Evolutionary conservation across 2,888 invertebrate genomes (phyloP).

Genomic region (Tenthredo scrophulariae): DNA sequence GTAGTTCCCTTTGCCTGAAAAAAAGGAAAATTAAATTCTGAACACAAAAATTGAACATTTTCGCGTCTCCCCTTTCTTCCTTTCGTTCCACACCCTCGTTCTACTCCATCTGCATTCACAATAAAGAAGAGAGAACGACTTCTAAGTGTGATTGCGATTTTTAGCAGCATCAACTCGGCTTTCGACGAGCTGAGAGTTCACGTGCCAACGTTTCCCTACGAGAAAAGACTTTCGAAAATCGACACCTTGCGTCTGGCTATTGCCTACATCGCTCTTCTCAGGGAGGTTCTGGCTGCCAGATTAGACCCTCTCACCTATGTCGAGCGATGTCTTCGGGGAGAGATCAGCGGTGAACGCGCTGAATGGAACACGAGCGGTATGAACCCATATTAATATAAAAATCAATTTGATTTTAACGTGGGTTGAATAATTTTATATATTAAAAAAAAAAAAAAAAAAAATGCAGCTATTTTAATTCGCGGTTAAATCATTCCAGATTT

Average conservation of each 20-base stretch:
- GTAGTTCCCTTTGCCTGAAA: neutral
- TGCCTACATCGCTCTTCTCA: constrained; percentile 96
- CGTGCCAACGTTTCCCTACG: constrained; percentile 99
- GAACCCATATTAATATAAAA: constrained; percentile 56
- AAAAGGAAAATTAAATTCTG: neutral
- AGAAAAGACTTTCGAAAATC: constrained; percentile 98
- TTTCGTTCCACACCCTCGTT: neutral
- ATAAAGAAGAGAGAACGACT: constrained; percentile 23
- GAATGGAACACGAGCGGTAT: constrained; percentile 98
- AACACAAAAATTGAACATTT: neutral
- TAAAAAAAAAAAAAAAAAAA: no score
- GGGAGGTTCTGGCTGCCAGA: constrained; percentile 93
- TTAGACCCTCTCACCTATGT: constrained; percentile 96
- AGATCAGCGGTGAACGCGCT: constrained; percentile 92
- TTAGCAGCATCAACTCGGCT: constrained; percentile 99
- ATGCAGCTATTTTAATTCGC: constrained; percentile 35
- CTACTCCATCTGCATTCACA: neutral
- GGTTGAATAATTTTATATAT: constrained; percentile 49
- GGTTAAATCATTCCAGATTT: constrained; percentile 85
- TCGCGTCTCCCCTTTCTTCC: neutral
- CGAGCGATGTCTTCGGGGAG: constrained; percentile 93
- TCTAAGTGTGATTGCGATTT: constrained; percentile 77
- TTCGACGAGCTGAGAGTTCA: constrained; percentile 98
- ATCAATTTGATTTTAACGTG: neutral
- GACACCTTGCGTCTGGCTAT: constrained; percentile 98